Percentiles rank a stretch among this genome's conserved stretches.
Conservation (phyloP, 2,888 invertebrate species). For the Chymomyza fuscimana region DNA sequence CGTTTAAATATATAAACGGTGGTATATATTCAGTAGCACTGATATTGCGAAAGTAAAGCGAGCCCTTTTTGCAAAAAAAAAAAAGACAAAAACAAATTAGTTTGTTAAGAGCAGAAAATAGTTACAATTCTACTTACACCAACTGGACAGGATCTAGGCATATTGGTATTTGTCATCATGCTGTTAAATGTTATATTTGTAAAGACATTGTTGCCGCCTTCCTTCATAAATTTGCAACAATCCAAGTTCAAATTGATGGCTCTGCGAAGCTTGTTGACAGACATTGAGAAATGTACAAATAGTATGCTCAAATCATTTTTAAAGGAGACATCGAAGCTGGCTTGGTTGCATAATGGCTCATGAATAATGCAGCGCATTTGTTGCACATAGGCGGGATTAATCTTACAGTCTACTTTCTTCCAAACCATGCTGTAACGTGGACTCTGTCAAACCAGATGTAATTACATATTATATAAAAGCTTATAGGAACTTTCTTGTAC, state of each 20-base stretch:
- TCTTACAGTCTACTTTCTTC: neutral
- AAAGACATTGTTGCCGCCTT: neutral
- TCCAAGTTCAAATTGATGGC: neutral
- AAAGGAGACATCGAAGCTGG: neutral
- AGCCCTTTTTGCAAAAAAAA: neutral
- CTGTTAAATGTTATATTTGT: neutral
- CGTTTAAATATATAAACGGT: neutral
- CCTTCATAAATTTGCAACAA: neutral
- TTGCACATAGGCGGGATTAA: neutral
- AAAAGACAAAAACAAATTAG: neutral
- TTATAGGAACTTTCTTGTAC: neutral
- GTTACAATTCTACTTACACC: neutral
- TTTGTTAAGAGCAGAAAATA: neutral
- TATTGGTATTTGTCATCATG: slow-evolving; percentile 1
- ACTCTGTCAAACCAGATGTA: neutral
- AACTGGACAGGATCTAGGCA: slow-evolving; percentile 5
- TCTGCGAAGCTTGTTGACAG: neutral
- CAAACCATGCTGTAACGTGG: neutral
- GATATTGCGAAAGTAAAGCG: neutral
- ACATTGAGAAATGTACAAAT: neutral
- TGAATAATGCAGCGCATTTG: neutral
- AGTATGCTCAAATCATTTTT: neutral
- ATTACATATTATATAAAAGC: too few species aligned
- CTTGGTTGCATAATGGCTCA: neutral
- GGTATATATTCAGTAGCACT: neutral